These are phyloP conservation scores for Neodontobutis hainanensis DNA, from an alignment of 2,113 vertebrate genomes.

Conservation along the genomic window DNA sequence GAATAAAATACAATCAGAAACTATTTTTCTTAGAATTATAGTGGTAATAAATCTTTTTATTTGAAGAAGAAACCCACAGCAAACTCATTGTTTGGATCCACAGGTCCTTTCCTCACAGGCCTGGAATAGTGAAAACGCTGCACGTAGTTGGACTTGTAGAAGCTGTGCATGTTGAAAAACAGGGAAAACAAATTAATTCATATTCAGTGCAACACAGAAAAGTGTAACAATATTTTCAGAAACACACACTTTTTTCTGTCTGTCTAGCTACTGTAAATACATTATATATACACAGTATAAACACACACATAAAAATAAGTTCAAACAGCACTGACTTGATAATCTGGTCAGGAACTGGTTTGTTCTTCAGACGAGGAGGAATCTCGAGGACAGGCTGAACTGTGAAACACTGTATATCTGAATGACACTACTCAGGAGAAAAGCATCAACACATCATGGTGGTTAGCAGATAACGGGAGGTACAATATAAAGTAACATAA, in stretches of 20 bases:
- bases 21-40: constrained; percentile 1
- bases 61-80: constrained; percentile 82
- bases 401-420: constrained; percentile 98
- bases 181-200: background rate
- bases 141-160: constrained; percentile 98
- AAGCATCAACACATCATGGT: background rate
- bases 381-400: constrained; percentile 96
- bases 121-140: constrained; percentile 95
- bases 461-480: background rate
- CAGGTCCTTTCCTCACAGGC: constrained; percentile 89
- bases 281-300: background rate
- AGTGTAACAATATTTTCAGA: constrained; percentile 5
- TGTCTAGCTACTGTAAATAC: constrained; percentile 1
- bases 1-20: background rate
- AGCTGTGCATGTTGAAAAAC: constrained; percentile 76
- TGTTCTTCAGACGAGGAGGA: constrained; percentile 91
- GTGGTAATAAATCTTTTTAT: constrained; percentile 13
- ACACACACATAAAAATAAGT: background rate
- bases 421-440: constrained; percentile 76
- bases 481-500: constrained; percentile 2
- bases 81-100: constrained; percentile 97
- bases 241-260: background rate
- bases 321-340: constrained; percentile 87
- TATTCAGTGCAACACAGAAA: constrained; percentile 10
- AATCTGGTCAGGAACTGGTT: constrained; percentile 97